phyloP scores from a whole-genome alignment of 2,888 invertebrate species.

The Sinelater perroti region DNA sequence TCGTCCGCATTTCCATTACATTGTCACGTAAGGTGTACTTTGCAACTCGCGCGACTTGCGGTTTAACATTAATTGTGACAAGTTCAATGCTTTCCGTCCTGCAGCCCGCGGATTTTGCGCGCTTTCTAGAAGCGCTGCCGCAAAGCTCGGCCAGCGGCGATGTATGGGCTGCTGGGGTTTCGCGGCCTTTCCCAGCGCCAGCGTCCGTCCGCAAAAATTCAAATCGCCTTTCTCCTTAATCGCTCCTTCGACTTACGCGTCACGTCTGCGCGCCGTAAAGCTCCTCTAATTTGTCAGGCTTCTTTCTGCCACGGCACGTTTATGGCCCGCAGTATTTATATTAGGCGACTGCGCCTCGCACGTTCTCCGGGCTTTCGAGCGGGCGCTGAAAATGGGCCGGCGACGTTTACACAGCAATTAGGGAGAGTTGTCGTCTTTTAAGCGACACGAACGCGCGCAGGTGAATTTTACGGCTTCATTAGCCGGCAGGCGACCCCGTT shows the following conservation, averaged over 20 bases:
- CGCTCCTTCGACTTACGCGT: constrained; percentile 24
- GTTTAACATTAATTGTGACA: constrained; percentile 32
- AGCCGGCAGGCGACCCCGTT: not conserved
- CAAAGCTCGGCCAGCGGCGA: no score
- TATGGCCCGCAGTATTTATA: constrained; percentile 24
- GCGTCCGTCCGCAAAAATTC: constrained; percentile 29
- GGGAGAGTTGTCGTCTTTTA: constrained; percentile 16
- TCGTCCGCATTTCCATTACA: constrained; percentile 23
- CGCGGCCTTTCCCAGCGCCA: constrained; percentile 22
- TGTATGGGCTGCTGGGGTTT: no score
- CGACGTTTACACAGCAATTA: constrained; percentile 3
- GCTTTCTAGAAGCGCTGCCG: constrained; percentile 8
- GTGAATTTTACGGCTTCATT: constrained; percentile 24
- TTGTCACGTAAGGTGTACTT: constrained; percentile 13
- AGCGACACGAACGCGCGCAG: constrained; percentile 16
- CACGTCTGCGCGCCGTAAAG: constrained; percentile 33
- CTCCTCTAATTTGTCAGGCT: constrained; percentile 34
- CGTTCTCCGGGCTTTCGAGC: not conserved
- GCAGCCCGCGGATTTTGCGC: constrained; percentile 26
- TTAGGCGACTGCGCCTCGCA: constrained; percentile 3
- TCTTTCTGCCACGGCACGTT: constrained; percentile 21
- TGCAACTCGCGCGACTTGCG: constrained; percentile 29
- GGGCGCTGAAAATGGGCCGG: not conserved
- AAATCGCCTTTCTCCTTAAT: constrained; percentile 38
- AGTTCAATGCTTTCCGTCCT: constrained; percentile 34